Evolutionary conservation across 1,140 invertebrate species (phyloP).

Genomic region (Brachionus manjavacas): DNA sequence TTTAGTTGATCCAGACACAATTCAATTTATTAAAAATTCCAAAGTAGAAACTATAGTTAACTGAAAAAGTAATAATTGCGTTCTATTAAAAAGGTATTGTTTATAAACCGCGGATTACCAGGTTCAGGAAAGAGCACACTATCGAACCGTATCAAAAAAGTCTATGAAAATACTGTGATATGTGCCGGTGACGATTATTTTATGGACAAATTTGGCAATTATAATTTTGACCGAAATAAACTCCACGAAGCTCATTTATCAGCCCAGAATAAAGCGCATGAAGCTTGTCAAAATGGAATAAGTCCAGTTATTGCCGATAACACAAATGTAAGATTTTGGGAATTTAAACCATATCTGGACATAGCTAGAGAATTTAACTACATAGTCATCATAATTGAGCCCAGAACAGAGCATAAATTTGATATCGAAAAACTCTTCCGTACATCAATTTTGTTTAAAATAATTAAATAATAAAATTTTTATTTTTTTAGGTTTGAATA

Average conservation of each 20-base stretch:
- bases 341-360: background rate
- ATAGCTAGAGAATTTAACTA: slow-evolving; percentile 30
- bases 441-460: background rate
- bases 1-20: background rate
- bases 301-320: slow-evolving; percentile 28
- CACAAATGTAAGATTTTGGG: slow-evolving; percentile 28
- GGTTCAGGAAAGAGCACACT: slow-evolving; percentile 75
- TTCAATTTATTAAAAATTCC: slow-evolving; percentile 18
- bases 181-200: slow-evolving; percentile 57
- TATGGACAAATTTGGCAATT: slow-evolving; percentile 47
- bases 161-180: slow-evolving; percentile 47
- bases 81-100: slow-evolving; percentile 57
- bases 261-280: slow-evolving; percentile 55
- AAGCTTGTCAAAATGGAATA: slow-evolving; percentile 55
- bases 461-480: background rate
- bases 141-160: slow-evolving; percentile 56
- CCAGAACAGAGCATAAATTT: slow-evolving; percentile 22
- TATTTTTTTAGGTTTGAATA: background rate
- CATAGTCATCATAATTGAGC: slow-evolving; percentile 8
- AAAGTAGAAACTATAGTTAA: background rate
- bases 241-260: slow-evolving; percentile 50
- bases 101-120: slow-evolving; percentile 72
- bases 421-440: slow-evolving; percentile 1
- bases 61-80: background rate
- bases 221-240: slow-evolving; percentile 49